A percentile compares a stretch with the other conserved stretches of the same genome.
These are phyloP conservation scores for Heliconius cydno DNA, from an alignment of 2,888 invertebrate species.

Conservation along the genomic window DNA sequence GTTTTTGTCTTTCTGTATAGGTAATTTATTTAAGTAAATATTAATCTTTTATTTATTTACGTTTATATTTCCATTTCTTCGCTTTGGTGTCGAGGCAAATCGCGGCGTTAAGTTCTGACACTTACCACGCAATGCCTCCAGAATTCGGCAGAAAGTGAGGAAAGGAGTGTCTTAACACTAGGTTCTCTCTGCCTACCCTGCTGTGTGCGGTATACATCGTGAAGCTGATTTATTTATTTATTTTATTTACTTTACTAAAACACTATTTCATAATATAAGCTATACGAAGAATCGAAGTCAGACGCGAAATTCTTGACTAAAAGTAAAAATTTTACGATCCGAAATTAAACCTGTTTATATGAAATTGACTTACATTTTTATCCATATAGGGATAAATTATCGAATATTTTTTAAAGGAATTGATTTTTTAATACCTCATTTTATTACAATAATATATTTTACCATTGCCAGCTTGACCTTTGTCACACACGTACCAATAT, in stretches of 20 bases:
- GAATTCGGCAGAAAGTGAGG: too few species aligned
- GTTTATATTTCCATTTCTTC: background rate
- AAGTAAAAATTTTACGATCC: background rate
- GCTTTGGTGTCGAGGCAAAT: too few species aligned
- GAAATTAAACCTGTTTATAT: background rate
- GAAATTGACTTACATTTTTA: constrained; percentile 11
- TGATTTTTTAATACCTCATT: constrained; percentile 21
- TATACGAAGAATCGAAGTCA: background rate
- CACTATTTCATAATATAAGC: background rate
- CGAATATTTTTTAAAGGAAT: constrained; percentile 1
- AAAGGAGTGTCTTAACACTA: too few species aligned
- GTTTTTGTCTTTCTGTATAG: background rate
- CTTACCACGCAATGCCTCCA: too few species aligned
- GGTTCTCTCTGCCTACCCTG: too few species aligned
- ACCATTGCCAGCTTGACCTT: constrained; percentile 32
- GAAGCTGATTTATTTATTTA: too few species aligned
- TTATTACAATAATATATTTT: constrained; percentile 30
- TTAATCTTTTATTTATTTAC: background rate
- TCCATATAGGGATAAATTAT: constrained; percentile 16
- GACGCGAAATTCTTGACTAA: background rate
- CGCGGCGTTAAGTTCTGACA: too few species aligned
- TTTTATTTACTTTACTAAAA: background rate
- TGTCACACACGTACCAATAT: constrained; percentile 4
- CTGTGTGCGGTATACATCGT: too few species aligned
- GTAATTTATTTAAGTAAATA: background rate